Evolutionary conservation across 2,113 vertebrate genomes (phyloP), one percentile per base, ranked within the genome.

Genomic region (Onychostruthus taczanowskii): DNA sequence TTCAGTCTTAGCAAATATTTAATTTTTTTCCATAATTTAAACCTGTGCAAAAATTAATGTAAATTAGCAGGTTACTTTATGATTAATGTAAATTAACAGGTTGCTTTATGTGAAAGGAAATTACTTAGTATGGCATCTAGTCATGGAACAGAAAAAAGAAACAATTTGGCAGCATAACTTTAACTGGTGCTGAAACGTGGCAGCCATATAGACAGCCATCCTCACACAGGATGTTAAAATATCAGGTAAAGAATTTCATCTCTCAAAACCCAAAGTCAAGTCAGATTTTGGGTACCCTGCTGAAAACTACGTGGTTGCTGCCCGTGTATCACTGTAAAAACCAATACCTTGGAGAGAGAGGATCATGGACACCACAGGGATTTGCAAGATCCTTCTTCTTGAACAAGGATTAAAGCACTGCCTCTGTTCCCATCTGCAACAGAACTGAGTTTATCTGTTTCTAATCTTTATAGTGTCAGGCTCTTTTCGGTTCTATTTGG

Each of bases 61-160:
- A 46, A 78, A 7, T 37, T 80, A 97, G 89, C 46, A 86, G 41
- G 44, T 77, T 93, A 83, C 59, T 69, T 96, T 91, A 91, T 63
- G 39, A 68, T 72, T 62, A 74, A 67, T 49, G 8, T 15, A 46
- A 78, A 7, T 37, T 80, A 97, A 90, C 46, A 86, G 41, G 44
- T 77, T 93, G 81, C 59, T 69, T 96, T 91, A 91, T 63, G 39
- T 90, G 87, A 89, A 87, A 90, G 23, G 61, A 95, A 92, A 94
- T 78, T 3, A 46, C 33, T 77, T 46, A 37, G 33, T 67, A 79
- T 50, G 87, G 58, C 79, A 67, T 86, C 87, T 72, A 66, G 55
- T 63, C 67, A 62, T 39, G 46, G 50, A n/a, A 58, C 39, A 77
- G 47, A 82, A 80, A 50, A 56, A 86, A 88, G 13, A 19, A 75